Evolutionary conservation across 2,888 invertebrate genomes (phyloP), one percentile per base, ranked within the genome.

Genomic region (Epicampocera succincta): DNA sequence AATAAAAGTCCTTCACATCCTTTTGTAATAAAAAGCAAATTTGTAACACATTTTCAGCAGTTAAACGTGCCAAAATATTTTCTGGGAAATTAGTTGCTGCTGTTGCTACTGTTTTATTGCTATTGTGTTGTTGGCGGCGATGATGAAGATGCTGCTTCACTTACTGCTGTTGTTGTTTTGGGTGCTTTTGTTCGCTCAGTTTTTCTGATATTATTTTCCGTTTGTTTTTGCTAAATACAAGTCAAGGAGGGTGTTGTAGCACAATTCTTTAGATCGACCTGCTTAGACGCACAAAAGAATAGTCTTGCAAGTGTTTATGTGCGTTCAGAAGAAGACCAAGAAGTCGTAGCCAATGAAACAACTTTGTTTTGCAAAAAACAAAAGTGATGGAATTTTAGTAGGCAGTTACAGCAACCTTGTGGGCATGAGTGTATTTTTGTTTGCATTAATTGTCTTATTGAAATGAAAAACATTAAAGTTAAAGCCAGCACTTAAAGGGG

Each of bases 1-100:
- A 68, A 73, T 73, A 74, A 80, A 56, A 73, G 73, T 69, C 80
- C 78, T 83, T 78, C 77, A 71, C 80, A 83, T 83, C 86, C 85
- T 83, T 77, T 80, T 74, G 73, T 68, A 80, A 80, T 83, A 79
- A 85, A 84, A 88, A 87, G 85, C 81, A 83, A 80, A 83, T 74
- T 80, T 76, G 76, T 72, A 73, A 80, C 83, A 80, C 83, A 83
- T 83, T 83, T 83, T 63, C 73, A 69, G 76, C 69, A 73, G 76
- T 80, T 76, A 76, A 80, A 76, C 76, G 82, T 82, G 78, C 82
- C 69, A 83, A 79, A 83, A 73, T 80, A 80, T 83, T 80, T 79
- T 83, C 83, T 76, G 69, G 73, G 48, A 83, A 83, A 83, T 83
- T 83, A 83, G 83, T 79, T 77, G 63, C 52, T 78, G 77, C 52